These are phyloP conservation scores for Drosophila grimshawi DNA, from an alignment of 1,140 invertebrate genomes.

Conservation along the genomic window DNA sequence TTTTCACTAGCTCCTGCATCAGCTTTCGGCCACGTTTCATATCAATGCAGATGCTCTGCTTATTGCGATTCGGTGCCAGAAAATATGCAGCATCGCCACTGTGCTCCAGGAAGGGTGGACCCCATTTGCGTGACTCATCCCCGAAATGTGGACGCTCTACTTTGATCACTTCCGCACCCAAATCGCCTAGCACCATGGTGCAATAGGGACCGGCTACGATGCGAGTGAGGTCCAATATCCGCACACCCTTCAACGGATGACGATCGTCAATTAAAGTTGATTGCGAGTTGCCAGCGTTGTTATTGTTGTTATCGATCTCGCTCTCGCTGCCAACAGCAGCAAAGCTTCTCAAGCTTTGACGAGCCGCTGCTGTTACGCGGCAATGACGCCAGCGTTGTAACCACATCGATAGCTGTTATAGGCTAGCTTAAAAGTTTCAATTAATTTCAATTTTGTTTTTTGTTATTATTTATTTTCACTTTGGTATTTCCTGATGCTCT, in stretches of 20 bases:
- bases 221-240: slow-evolving; percentile 93
- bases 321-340: slow-evolving; percentile 34
- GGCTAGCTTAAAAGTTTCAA: not conserved
- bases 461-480: slow-evolving; percentile 13
- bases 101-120: slow-evolving; percentile 93
- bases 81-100: slow-evolving; percentile 94
- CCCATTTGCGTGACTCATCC: slow-evolving; percentile 97
- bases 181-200: slow-evolving; percentile 96
- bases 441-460: slow-evolving; percentile 11
- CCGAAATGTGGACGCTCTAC: slow-evolving; percentile 89
- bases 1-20: slow-evolving; percentile 89
- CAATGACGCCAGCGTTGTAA: slow-evolving; percentile 8
- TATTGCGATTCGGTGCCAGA: slow-evolving; percentile 95
- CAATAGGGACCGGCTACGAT: slow-evolving; percentile 94
- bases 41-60: slow-evolving; percentile 96
- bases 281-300: slow-evolving; percentile 13
- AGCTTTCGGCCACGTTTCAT: slow-evolving; percentile 92
- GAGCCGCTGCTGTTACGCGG: not conserved
- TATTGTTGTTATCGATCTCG: slow-evolving; percentile 10
- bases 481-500: not conserved
- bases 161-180: slow-evolving; percentile 98
- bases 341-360: slow-evolving; percentile 68
- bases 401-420: slow-evolving; percentile 9
- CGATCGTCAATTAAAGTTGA: slow-evolving; percentile 30
- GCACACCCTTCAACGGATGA: slow-evolving; percentile 86